Percentiles rank a stretch among this genome's conserved stretches.
Evolutionary conservation across 2,797 vertebrate genomes (phyloP).

Genomic region (Vipera latastei): DNA sequence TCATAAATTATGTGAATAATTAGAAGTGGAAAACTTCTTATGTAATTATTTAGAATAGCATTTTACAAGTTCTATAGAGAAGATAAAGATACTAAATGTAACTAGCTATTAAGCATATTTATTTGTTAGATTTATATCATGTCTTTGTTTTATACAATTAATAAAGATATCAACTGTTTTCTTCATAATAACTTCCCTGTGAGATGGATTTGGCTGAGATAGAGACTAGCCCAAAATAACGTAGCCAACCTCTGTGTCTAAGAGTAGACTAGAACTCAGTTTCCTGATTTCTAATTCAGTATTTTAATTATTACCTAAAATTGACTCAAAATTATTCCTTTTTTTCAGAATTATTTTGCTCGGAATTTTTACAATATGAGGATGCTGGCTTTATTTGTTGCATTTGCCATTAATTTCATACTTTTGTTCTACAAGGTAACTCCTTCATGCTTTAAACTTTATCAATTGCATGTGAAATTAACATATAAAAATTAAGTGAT

Average conservation of each 20-base stretch:
- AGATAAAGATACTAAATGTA: neutral
- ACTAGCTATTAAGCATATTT: slow-evolving; percentile 2
- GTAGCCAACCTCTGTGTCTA: neutral
- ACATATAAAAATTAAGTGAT: neutral
- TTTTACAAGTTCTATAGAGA: neutral
- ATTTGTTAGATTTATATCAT: slow-evolving; percentile 12
- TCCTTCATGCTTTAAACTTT: neutral
- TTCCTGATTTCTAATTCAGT: neutral
- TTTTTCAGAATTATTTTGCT: slow-evolving; percentile 95
- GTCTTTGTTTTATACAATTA: neutral
- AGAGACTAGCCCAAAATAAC: neutral
- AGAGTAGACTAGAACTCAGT: neutral
- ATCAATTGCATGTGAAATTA: neutral
- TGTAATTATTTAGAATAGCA: neutral
- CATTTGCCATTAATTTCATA: slow-evolving; percentile 97
- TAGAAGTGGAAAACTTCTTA: neutral
- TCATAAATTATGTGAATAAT: neutral
- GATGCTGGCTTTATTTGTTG: slow-evolving; percentile 94
- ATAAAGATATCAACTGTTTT: neutral
- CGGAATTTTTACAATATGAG: slow-evolving; percentile 99
- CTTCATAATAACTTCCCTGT: neutral
- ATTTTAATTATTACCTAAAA: neutral
- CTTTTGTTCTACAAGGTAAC: slow-evolving; percentile 96
- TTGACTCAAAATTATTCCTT: neutral
- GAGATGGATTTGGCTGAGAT: neutral